A percentile compares a stretch with the other conserved stretches of the same genome.
phyloP scores from a whole-genome alignment of 2,113 vertebrate genomes.

The Heterocephalus glaber region DNA sequence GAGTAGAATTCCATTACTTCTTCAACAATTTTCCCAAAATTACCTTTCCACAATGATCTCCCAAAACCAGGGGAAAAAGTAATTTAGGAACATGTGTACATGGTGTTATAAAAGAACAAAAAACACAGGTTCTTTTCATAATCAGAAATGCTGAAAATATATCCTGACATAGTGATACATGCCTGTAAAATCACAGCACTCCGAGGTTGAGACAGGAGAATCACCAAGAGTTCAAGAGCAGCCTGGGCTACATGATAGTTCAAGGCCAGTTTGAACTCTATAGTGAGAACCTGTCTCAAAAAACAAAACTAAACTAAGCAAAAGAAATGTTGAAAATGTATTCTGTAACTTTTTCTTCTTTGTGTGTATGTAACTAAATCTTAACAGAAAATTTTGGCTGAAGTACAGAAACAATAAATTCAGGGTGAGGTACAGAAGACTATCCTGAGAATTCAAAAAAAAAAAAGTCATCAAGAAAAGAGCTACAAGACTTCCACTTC shows the following conservation, averaged over 20 bases:
- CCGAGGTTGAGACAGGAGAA: not conserved
- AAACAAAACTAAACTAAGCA: not conserved
- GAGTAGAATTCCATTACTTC: not conserved
- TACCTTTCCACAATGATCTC: not conserved
- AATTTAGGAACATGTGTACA: not conserved
- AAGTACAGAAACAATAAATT: not conserved
- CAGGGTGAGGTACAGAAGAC: not conserved
- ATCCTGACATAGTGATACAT: not conserved
- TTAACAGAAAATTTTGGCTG: not conserved
- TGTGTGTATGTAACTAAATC: not conserved
- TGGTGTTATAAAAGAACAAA: slow-evolving; percentile 6
- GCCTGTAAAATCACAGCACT: not conserved
- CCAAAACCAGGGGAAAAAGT: not conserved
- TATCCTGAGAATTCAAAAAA: not conserved
- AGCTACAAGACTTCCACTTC: not conserved
- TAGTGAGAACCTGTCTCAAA: not conserved
- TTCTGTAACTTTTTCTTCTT: not conserved
- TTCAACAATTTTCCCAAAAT: slow-evolving; percentile 12
- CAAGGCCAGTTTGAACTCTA: not conserved
- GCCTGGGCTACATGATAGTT: not conserved
- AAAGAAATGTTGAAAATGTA: not conserved
- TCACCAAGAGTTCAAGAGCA: not conserved
- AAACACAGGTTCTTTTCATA: not conserved
- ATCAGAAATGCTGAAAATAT: not conserved
- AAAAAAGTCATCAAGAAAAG: not conserved